Conservation (phyloP, 2,888 invertebrate species). For the Deladenus siricidicola region DNA sequence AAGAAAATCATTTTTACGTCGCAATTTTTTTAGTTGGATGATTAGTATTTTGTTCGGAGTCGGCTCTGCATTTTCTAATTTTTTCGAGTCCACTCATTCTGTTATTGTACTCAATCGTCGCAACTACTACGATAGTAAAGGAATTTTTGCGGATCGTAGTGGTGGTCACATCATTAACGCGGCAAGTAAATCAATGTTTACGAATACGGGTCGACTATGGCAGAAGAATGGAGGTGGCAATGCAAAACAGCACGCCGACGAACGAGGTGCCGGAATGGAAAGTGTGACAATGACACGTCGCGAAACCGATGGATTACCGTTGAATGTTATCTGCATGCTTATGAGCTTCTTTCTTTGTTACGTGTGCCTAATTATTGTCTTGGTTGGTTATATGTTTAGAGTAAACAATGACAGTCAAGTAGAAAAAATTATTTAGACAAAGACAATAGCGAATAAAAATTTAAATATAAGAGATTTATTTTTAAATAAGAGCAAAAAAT, state of each 20-base stretch:
- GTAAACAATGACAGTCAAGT: no score
- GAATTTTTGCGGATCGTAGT: no score
- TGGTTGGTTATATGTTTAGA: no score
- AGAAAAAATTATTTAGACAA: background rate
- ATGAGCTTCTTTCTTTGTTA: slow-evolving; percentile 48
- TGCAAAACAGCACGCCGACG: background rate
- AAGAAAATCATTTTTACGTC: no score
- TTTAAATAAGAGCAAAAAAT: no score
- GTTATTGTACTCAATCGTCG: slow-evolving; percentile 26
- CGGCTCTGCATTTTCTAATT: slow-evolving; percentile 37
- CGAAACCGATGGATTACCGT: slow-evolving; percentile 27
- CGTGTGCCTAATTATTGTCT: slow-evolving; percentile 44
- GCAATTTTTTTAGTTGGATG: slow-evolving; percentile 41
- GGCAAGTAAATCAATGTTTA: no score
- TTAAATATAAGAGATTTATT: background rate
- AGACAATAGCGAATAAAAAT: background rate
- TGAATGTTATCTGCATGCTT: slow-evolving; percentile 31
- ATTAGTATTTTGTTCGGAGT: slow-evolving; percentile 43
- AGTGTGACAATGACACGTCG: slow-evolving; percentile 17
- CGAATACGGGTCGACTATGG: no score
- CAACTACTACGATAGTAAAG: no score
- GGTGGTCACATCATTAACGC: background rate
- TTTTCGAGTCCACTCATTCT: slow-evolving; percentile 31
- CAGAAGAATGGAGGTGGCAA: background rate
- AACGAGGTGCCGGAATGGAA: background rate